Evolutionary conservation across 2,888 invertebrate genomes (phyloP).

Genomic region (Callyntrura guangdongensis): DNA sequence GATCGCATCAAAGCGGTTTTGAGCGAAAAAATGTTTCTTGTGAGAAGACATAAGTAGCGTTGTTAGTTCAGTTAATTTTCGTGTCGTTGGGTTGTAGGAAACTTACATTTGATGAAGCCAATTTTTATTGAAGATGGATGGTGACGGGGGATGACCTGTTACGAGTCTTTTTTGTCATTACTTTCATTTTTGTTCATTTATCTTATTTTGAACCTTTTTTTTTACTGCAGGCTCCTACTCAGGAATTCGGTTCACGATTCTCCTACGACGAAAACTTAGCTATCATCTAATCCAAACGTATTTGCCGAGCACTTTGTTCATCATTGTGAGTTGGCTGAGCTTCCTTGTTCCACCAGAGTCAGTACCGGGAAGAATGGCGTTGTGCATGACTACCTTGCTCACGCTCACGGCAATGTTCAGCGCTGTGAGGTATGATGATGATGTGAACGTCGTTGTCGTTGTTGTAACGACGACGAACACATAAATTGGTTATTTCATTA

Average conservation of each 20-base stretch:
- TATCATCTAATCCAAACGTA: slow-evolving; percentile 85
- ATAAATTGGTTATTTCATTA: background rate
- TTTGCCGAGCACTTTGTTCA: slow-evolving; percentile 84
- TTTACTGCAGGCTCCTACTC: slow-evolving; percentile 81
- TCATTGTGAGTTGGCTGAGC: slow-evolving; percentile 84
- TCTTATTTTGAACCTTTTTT: background rate
- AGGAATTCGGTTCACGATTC: slow-evolving; percentile 83
- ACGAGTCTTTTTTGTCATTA: background rate
- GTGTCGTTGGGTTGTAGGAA: background rate
- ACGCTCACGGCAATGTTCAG: slow-evolving; percentile 85
- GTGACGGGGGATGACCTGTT: slow-evolving; percentile 3
- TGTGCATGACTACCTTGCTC: slow-evolving; percentile 84
- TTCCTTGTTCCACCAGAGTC: slow-evolving; percentile 83
- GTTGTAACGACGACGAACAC: too few relatives aligned
- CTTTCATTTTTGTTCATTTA: background rate
- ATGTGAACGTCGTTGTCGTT: background rate
- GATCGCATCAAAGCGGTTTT: background rate
- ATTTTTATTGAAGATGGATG: background rate
- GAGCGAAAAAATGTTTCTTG: background rate
- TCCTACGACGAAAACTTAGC: slow-evolving; percentile 83
- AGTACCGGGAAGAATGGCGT: slow-evolving; percentile 83
- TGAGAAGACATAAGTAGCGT: background rate
- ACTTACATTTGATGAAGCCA: background rate
- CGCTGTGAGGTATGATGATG: slow-evolving; percentile 81
- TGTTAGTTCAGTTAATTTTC: background rate